A percentile compares a stretch with the other conserved stretches of the same genome.
phyloP scores from a whole-genome alignment of 2,113 vertebrate genomes.

The Menidia beryllina region DNA sequence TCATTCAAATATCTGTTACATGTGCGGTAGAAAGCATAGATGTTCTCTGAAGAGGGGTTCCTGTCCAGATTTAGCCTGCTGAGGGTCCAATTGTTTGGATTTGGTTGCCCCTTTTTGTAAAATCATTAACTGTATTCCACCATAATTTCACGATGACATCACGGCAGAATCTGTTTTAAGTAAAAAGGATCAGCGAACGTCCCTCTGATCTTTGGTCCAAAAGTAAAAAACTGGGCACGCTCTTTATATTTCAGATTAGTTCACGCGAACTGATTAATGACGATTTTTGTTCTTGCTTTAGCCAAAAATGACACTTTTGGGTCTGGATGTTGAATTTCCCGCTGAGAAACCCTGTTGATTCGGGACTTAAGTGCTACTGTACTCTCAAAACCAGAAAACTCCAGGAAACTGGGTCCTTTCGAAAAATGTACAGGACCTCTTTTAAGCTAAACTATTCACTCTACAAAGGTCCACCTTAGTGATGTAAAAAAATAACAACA shows the following conservation, averaged over 20 bases:
- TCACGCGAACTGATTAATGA: background rate
- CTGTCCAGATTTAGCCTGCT: background rate
- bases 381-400: background rate
- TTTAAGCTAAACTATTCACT: background rate
- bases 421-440: slow-evolving; percentile 1
- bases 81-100: background rate
- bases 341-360: too few relatives aligned
- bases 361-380: background rate
- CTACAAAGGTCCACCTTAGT: slow-evolving; percentile 8
- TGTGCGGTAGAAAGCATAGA: background rate
- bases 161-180: too few relatives aligned
- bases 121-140: too few relatives aligned
- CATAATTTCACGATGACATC: too few relatives aligned
- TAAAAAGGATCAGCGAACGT: too few relatives aligned
- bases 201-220: too few relatives aligned
- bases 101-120: background rate
- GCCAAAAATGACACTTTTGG: too few relatives aligned
- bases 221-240: too few relatives aligned
- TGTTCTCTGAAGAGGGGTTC: background rate
- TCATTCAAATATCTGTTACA: slow-evolving; percentile 23
- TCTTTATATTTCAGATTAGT: background rate
- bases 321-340: too few relatives aligned
- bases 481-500: slow-evolving; percentile 37
- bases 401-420: background rate
- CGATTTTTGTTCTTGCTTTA: background rate